Conservation (phyloP, 1,140 invertebrate genomes). For the Contarinia nasturtii region DNA sequence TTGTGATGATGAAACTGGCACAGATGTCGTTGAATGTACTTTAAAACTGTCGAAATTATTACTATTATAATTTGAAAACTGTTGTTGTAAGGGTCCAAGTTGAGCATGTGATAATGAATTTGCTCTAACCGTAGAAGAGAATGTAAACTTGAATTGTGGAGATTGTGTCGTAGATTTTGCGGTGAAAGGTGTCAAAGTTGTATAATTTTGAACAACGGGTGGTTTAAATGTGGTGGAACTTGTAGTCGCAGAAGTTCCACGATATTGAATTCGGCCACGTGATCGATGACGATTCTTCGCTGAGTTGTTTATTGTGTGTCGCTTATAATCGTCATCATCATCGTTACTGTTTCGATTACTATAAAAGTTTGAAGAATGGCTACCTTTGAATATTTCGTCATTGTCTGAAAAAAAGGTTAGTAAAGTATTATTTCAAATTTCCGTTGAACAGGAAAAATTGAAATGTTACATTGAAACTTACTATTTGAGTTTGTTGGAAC, state of each 20-base stretch:
- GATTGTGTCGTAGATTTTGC: too few species aligned
- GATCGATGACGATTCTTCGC: background rate
- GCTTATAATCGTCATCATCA: constrained; percentile 12
- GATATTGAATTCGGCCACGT: background rate
- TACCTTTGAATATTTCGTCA: constrained; percentile 33
- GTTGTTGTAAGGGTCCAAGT: too few species aligned
- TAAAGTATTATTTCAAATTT: background rate
- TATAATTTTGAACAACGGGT: background rate
- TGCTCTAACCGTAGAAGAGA: too few species aligned
- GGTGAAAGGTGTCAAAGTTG: background rate
- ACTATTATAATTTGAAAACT: too few species aligned
- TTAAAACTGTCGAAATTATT: too few species aligned
- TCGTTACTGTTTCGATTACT: constrained; percentile 33
- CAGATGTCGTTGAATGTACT: too few species aligned
- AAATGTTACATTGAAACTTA: too few species aligned
- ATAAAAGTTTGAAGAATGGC: constrained; percentile 42
- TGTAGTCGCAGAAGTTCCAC: background rate
- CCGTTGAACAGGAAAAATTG: background rate
- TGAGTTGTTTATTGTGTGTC: too few species aligned
- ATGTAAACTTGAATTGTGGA: too few species aligned
- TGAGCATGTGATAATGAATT: too few species aligned
- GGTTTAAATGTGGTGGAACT: background rate
- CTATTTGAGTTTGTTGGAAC: too few species aligned
- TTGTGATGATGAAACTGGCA: too few species aligned
- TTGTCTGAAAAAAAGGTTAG: background rate